Evolutionary conservation across 1,140 invertebrate species (phyloP).

Genomic region (Littorina saxatilis): DNA sequence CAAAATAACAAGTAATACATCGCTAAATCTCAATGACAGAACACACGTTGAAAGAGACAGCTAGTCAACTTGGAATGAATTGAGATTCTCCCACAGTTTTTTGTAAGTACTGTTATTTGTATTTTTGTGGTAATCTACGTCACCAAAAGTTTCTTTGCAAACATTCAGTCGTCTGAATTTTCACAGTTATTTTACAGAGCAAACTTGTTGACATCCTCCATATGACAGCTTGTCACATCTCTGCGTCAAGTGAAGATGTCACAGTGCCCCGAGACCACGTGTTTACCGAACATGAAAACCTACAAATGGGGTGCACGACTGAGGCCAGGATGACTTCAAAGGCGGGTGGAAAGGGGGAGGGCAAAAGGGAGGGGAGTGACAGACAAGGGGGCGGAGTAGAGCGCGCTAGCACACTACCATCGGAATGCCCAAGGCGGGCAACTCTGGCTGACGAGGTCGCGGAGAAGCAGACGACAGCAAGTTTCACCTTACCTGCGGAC

Average conservation of each 20-base stretch:
- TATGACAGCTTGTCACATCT: too few species aligned
- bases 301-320: too few species aligned
- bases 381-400: conserved; percentile 6
- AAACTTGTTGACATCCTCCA: too few species aligned
- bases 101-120: too few species aligned
- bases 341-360: background rate
- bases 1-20: too few species aligned
- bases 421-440: conserved; percentile 21
- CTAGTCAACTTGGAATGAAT: background rate
- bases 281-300: too few species aligned
- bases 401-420: background rate
- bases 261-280: background rate
- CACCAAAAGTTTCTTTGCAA: too few species aligned
- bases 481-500: background rate
- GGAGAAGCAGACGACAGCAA: background rate
- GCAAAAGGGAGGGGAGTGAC: background rate
- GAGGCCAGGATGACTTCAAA: background rate
- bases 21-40: too few species aligned
- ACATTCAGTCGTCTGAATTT: too few species aligned
- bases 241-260: background rate
- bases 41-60: background rate
- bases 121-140: too few species aligned
- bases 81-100: too few species aligned
- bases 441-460: background rate
- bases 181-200: too few species aligned